These are phyloP conservation scores for Tenthredo distinguenda DNA, from an alignment of 2,888 invertebrate genomes.

Conservation along the genomic window DNA sequence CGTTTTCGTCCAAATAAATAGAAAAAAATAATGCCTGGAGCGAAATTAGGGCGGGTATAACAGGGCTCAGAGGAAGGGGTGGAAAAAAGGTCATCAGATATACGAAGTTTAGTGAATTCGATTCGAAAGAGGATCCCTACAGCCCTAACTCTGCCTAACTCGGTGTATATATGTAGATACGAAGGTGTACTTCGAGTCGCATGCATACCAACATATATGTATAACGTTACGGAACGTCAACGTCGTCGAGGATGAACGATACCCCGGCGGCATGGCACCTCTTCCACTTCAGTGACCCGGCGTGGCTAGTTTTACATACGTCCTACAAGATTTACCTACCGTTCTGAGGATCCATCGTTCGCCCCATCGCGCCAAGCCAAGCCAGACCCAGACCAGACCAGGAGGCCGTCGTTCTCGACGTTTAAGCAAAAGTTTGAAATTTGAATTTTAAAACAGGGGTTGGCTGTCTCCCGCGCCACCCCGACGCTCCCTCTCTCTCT, in stretches of 20 bases:
- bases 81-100: neutral
- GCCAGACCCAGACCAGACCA: neutral
- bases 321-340: constrained; percentile 53
- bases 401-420: constrained; percentile 55
- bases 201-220: neutral
- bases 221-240: neutral
- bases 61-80: neutral
- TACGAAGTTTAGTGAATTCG: neutral
- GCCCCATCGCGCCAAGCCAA: neutral
- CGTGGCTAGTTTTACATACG: constrained; percentile 50
- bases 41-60: neutral
- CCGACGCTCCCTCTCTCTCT: constrained; percentile 31
- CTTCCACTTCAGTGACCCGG: constrained; percentile 28
- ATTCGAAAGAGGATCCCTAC: neutral
- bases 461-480: constrained; percentile 43
- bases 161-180: neutral
- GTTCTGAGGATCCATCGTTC: constrained; percentile 19
- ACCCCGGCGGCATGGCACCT: neutral
- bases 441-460: constrained; percentile 68
- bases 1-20: neutral
- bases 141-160: neutral
- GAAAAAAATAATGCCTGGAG: neutral
- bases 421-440: constrained; percentile 69
- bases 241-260: neutral
- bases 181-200: neutral